Evolutionary conservation across 2,888 invertebrate genomes (phyloP).

Genomic region (Serrognathus titanus): DNA sequence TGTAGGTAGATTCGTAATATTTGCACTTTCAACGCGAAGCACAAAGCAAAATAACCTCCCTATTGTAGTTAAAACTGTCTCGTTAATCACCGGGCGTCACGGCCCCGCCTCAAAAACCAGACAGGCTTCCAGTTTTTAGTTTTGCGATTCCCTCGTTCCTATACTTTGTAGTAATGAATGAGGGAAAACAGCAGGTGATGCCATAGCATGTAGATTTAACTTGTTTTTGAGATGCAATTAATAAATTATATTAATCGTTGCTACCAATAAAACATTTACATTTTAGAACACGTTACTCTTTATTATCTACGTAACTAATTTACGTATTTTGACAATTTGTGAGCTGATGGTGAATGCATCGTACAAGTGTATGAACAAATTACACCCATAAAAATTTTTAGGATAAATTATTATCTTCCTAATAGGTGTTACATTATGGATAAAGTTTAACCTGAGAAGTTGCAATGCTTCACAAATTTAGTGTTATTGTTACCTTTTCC

Average conservation of each 20-base stretch:
- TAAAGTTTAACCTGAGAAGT: no score
- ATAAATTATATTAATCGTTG: neutral
- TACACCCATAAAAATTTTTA: no score
- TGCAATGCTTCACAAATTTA: no score
- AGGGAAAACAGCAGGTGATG: no score
- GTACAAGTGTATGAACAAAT: no score
- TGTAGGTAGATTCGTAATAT: slow-evolving; percentile 27
- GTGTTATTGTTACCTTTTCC: no score
- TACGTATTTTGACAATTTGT: no score
- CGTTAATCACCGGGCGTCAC: slow-evolving; percentile 8
- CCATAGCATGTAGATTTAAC: no score
- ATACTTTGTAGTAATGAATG: neutral
- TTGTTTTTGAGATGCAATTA: neutral
- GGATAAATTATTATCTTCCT: no score
- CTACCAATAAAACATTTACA: neutral
- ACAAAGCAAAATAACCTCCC: slow-evolving; percentile 29
- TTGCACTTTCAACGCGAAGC: slow-evolving; percentile 23
- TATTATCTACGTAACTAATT: no score
- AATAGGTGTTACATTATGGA: no score
- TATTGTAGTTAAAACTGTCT: slow-evolving; percentile 19
- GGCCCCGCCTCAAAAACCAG: neutral
- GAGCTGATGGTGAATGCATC: no score
- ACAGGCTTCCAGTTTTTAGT: neutral
- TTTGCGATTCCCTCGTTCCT: neutral
- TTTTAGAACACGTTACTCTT: neutral